A percentile compares a stretch with the other conserved stretches of the same genome.
phyloP scores from a whole-genome alignment of 2,797 vertebrate genomes.

The Typhlichthys subterraneus region DNA sequence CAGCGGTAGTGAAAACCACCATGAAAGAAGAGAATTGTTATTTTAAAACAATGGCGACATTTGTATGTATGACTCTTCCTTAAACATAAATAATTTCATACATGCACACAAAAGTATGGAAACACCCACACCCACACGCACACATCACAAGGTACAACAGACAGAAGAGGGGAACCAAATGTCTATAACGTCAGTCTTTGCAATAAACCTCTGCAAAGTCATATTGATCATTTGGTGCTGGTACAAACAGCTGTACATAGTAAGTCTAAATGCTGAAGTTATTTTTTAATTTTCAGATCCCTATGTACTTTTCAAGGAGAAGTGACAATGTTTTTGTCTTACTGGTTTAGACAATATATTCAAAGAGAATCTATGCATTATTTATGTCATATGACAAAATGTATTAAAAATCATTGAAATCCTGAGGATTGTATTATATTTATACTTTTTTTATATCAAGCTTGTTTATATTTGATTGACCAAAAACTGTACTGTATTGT shows the following conservation, averaged over 20 bases:
- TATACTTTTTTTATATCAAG: constrained; percentile 81
- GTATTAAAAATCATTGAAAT: constrained; percentile 64
- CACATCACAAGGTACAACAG: neutral
- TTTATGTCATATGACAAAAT: constrained; percentile 74
- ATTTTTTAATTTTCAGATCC: constrained; percentile 50
- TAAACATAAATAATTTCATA: constrained; percentile 53
- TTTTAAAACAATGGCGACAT: constrained; percentile 66
- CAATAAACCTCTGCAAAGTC: neutral
- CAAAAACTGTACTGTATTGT: constrained; percentile 67
- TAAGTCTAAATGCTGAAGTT: constrained; percentile 44
- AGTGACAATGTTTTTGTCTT: constrained; percentile 74
- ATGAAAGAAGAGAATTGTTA: constrained; percentile 70
- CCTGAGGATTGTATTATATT: constrained; percentile 77
- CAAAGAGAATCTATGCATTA: constrained; percentile 67
- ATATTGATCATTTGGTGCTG: constrained; percentile 63
- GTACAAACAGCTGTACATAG: constrained; percentile 62
- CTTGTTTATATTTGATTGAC: constrained; percentile 70
- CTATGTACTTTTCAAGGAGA: constrained; percentile 62
- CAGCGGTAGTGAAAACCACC: constrained; percentile 63
- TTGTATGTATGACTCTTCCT: constrained; percentile 53
- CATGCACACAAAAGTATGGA: constrained; percentile 28
- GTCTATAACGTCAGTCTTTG: neutral
- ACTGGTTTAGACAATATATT: constrained; percentile 79
- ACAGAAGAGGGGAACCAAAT: neutral
- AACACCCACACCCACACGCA: constrained; percentile 6